Percentiles rank a stretch among this genome's conserved stretches.
phyloP scores from a whole-genome alignment of 2,113 vertebrate species.

The Synchiropus splendidus region DNA sequence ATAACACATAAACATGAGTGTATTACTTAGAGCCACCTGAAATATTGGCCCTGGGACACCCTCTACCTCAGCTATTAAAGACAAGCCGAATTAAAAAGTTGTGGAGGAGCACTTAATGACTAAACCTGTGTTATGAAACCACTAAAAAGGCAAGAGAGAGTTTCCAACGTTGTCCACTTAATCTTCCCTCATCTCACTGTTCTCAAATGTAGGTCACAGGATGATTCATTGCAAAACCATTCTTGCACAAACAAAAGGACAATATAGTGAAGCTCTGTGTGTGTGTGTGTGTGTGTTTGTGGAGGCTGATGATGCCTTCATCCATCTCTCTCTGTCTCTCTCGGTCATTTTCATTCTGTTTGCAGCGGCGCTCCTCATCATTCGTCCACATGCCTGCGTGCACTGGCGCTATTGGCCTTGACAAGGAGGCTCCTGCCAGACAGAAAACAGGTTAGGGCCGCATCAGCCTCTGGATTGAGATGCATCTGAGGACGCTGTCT shows the following conservation, averaged over 20 bases:
- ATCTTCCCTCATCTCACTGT: conserved; percentile 11
- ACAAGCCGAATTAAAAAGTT: no score
- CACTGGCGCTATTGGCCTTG: conserved; percentile 35
- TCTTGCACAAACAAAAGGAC: conserved; percentile 26
- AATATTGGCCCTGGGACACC: no score
- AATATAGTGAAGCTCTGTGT: conserved; percentile 22
- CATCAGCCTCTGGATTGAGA: conserved; percentile 41
- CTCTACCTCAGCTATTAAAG: no score
- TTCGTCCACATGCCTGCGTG: conserved; percentile 30
- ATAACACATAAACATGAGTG: no score
- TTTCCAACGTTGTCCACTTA: conserved; percentile 37
- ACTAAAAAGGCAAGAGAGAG: no score
- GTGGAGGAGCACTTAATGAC: no score
- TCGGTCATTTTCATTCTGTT: conserved; percentile 49
- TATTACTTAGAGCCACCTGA: no score
- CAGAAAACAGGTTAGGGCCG: conserved; percentile 35
- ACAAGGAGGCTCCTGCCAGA: conserved; percentile 41
- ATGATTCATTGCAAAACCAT: conserved; percentile 42
- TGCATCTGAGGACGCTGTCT: conserved; percentile 35
- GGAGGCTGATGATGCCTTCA: conserved; percentile 16
- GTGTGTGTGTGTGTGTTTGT: conserved; percentile 18
- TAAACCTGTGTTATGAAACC: no score
- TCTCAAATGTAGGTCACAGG: conserved; percentile 41
- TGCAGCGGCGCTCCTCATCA: conserved; percentile 31
- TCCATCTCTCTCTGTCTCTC: conserved; percentile 38